Conservation (phyloP, 2,888 invertebrate species). For the Tethea ocularis region DNA sequence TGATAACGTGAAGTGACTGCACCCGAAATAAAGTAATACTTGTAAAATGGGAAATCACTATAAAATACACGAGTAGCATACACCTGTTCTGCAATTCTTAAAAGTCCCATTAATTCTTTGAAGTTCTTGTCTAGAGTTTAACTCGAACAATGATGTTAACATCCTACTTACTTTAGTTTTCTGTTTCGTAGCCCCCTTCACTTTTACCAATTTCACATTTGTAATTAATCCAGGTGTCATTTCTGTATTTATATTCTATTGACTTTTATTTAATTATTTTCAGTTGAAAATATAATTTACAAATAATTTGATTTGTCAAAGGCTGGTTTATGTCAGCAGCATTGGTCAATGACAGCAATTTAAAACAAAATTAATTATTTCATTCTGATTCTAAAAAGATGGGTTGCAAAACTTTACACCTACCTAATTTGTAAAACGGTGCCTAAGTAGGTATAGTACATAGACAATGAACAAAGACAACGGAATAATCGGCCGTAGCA, state of each 20-base stretch:
- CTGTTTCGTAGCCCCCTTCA: constrained; percentile 30
- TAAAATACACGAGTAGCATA: no score
- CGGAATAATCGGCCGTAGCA: no score
- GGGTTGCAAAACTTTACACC: background rate
- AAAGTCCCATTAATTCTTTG: no score
- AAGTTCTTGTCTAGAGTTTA: no score
- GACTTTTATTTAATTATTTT: constrained; percentile 2
- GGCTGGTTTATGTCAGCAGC: background rate
- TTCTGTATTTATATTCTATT: constrained; percentile 10
- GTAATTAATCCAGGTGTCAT: constrained; percentile 30
- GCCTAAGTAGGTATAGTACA: no score
- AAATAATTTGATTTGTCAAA: constrained; percentile 3
- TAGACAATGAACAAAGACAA: no score
- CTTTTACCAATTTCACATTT: constrained; percentile 27
- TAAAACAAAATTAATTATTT: background rate
- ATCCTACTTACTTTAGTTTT: constrained; percentile 25
- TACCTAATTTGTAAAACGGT: no score
- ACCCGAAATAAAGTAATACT: no score
- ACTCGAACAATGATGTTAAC: constrained; percentile 6
- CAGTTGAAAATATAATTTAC: constrained; percentile 1
- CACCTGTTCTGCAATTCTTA: no score
- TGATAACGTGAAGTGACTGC: no score
- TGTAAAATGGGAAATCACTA: no score
- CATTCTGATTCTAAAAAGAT: background rate
- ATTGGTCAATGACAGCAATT: background rate